Conservation (phyloP, 2,888 invertebrate species). For the Nezara viridula region DNA sequence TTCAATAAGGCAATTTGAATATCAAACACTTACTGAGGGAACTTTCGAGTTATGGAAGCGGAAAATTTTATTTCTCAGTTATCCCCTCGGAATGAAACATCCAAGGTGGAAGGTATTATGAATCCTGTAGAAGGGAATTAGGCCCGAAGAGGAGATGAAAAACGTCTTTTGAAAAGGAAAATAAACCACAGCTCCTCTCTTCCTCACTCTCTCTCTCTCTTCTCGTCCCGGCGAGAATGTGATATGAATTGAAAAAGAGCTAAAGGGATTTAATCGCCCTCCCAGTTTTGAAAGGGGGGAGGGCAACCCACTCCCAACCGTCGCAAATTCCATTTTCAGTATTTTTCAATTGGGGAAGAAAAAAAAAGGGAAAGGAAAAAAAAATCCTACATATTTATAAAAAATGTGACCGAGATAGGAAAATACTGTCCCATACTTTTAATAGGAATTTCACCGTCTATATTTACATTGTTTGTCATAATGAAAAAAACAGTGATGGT, state of each 20-base stretch:
- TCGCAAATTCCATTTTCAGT: constrained; percentile 11
- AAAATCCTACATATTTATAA: background rate
- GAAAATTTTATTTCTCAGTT: constrained; percentile 19
- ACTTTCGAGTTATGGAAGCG: constrained; percentile 35
- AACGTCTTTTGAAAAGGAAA: constrained; percentile 27
- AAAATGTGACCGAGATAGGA: background rate
- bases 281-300: background rate
- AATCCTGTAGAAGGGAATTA: constrained; percentile 35
- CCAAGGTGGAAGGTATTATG: constrained; percentile 19
- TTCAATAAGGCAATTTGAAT: background rate
- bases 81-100: constrained; percentile 25
- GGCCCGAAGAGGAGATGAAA: background rate
- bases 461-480: too few species aligned
- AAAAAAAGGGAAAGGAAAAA: background rate
- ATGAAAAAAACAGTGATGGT: too few species aligned
- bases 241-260: constrained; percentile 37
- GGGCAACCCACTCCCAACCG: background rate
- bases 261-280: constrained; percentile 16
- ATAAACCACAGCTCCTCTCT: background rate
- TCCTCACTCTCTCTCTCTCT: background rate
- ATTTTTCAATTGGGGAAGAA: constrained; percentile 13
- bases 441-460: background rate
- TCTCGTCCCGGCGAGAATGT: background rate
- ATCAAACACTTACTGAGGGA: background rate
- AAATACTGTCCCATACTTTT: background rate